Base-by-base conservation (phyloP, 2,113 vertebrate genomes). In the Dissostichus mawsoni region DNA sequence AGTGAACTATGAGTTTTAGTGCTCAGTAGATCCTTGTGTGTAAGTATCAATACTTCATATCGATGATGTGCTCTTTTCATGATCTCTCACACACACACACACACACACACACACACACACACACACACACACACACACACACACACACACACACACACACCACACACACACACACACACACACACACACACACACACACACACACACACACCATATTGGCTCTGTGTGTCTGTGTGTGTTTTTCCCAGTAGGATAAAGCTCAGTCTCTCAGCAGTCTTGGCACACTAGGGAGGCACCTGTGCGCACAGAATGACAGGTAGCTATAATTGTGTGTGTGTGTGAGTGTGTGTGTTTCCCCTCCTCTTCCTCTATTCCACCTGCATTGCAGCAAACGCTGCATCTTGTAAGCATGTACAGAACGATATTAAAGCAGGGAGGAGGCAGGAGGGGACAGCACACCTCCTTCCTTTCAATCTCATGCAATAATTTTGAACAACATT, bases 331-430 rank as follows among this genome's bases (percentile, higher is more conserved):
- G 18, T 69, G 59, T 51, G n/a, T 68, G 65, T 71, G 69, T 51
- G 33, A 48, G 41, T 62, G 41, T 55, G 57, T 76, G 25, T 51
- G 29, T 62, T 51, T 72, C 81, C 67, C 41, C 66, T 69, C 62
- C 20, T 80, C 56, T 57, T 48, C 51, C 63, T 69, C 56, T 47
- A 1, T 25, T 76, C 52, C 36, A 66, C 66, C 86, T 90, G 86
- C 86, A 88, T 83, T 91, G 87, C 89, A 87, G 66, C 55, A 89
- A 74, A 90, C 66, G 10, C 58, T 6, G 48, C 78, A 69, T 50
- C 74, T 80, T 36, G 45, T 45, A 66, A 20, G 41, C 16, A 18
- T 56, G 33, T 80, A 77, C 16, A 61, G 29, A 56, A 48, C 65
- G 55, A 68, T 77, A 65, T 75, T 47, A 69, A 78, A 50, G 74